phyloP scores from a whole-genome alignment of 2,888 invertebrate genomes.

The Idaea biselata region DNA sequence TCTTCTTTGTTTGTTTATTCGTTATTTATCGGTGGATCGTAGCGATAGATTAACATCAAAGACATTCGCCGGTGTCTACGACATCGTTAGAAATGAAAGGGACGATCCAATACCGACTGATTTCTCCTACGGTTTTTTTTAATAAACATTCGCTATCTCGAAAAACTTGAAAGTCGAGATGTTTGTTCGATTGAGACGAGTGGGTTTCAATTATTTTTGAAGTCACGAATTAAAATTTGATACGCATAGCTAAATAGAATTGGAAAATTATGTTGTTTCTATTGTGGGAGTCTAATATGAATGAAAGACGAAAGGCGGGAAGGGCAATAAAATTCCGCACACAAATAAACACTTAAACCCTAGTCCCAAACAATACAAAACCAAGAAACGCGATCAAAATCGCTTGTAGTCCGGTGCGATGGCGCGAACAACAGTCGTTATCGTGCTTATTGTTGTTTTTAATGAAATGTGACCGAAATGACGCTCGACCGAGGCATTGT shows the following conservation, averaged over 20 bases:
- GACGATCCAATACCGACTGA: conserved; percentile 4
- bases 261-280: neutral
- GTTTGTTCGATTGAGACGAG: neutral
- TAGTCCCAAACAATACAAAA: conserved; percentile 20
- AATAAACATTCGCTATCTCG: neutral
- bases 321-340: neutral
- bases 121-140: neutral
- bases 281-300: neutral
- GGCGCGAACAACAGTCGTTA: conserved; percentile 48
- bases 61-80: conserved; percentile 47
- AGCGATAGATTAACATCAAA: conserved; percentile 71
- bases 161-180: neutral
- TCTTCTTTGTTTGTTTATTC: conserved; percentile 45
- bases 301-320: neutral
- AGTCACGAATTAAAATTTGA: neutral
- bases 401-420: conserved; percentile 31
- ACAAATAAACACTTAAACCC: conserved; percentile 5
- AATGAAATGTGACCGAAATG: conserved; percentile 66
- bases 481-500: conserved; percentile 59
- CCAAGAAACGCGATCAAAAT: conserved; percentile 48
- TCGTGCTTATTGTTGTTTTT: conserved; percentile 67
- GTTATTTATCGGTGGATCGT: conserved; percentile 34
- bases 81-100: conserved; percentile 63
- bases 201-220: neutral
- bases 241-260: neutral